Conservation (phyloP, 2,797 vertebrate species). For the Echeneis naucrates region DNA sequence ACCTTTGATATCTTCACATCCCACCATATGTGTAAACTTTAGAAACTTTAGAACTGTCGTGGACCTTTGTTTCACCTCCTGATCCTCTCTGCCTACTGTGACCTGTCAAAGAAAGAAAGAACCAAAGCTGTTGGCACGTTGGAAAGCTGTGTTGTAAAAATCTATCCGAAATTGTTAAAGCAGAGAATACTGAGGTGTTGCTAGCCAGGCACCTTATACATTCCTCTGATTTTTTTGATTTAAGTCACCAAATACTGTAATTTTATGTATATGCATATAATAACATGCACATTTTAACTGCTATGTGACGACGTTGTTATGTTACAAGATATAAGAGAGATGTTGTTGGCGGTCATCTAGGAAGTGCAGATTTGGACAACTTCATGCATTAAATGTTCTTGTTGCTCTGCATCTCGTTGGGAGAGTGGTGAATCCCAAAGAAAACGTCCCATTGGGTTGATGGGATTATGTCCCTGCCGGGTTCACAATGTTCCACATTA, state of each 20-base stretch:
- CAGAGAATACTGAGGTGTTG: not conserved
- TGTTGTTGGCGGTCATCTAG: not conserved
- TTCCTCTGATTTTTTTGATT: not conserved
- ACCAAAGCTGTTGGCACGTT: no score
- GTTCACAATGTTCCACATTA: conserved; percentile 7
- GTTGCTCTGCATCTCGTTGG: conserved; percentile 12
- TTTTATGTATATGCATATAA: not conserved
- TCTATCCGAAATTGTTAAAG: not conserved
- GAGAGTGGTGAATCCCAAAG: no score
- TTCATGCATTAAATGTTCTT: conserved; percentile 14
- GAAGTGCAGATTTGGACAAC: not conserved
- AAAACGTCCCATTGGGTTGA: no score
- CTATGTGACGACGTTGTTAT: not conserved
- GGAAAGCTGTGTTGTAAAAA: not conserved
- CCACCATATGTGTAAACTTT: not conserved
- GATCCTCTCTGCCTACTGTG: not conserved
- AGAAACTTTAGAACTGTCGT: no score
- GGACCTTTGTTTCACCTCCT: not conserved
- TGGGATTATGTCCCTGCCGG: conserved; percentile 10
- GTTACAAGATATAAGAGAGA: conserved; percentile 4
- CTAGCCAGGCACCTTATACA: conserved; percentile 17
- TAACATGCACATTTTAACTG: not conserved
- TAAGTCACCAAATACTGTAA: not conserved
- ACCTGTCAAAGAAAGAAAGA: not conserved
- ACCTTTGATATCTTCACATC: conserved; percentile 10